These are phyloP conservation scores for Psittacula echo DNA, from an alignment of 2,797 vertebrate genomes.

Conservation along the genomic window DNA sequence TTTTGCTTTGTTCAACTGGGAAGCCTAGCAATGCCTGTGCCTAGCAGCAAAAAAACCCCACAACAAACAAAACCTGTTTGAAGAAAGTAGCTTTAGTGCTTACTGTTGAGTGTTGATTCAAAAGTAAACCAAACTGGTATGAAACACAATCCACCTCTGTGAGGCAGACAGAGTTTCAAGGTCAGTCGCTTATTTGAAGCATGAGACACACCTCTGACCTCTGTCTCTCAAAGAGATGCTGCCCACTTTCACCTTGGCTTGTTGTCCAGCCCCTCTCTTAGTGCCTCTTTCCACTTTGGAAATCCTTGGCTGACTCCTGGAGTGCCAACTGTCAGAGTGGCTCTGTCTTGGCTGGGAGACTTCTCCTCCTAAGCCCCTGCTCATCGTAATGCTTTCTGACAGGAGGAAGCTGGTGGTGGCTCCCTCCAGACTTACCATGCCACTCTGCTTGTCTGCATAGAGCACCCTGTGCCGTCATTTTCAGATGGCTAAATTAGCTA, in stretches of 20 bases:
- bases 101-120: background rate
- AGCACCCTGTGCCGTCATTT: background rate
- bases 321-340: background rate
- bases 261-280: background rate
- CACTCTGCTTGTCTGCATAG: background rate
- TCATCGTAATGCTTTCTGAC: background rate
- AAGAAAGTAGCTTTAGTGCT: background rate
- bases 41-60: background rate
- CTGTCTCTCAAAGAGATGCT: background rate
- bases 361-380: background rate
- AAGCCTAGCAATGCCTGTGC: background rate
- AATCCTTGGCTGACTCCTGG: background rate
- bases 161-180: background rate
- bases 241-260: background rate
- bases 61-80: background rate
- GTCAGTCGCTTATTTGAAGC: background rate
- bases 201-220: fast-evolving
- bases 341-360: fast-evolving
- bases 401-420: background rate
- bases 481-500: background rate
- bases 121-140: background rate
- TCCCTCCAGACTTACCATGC: background rate
- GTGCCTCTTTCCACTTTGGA: background rate
- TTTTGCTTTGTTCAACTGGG: background rate
- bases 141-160: background rate